These are phyloP conservation scores for Anneissia japonica DNA, from an alignment of 35 echinoderm and acorn worm genomes.

Conservation along the genomic window DNA sequence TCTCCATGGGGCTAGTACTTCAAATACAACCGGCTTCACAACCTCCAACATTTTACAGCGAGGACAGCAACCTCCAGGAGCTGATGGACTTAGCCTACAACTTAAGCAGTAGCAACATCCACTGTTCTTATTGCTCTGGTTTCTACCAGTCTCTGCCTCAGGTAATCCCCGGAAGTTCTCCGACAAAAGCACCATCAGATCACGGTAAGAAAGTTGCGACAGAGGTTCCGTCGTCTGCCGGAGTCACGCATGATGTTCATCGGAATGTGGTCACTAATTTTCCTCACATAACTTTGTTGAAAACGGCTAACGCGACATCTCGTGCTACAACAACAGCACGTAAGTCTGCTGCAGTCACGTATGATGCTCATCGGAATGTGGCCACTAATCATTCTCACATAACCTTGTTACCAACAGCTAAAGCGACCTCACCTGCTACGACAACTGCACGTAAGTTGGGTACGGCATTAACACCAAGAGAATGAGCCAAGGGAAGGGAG, in stretches of 20 bases:
- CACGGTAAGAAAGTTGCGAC: neutral
- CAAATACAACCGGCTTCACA: slow-evolving; percentile 66
- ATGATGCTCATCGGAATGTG: neutral
- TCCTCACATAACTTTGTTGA: neutral
- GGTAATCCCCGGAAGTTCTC: neutral
- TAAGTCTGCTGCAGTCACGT: neutral
- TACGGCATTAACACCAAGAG: too few relatives aligned
- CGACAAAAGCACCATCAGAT: neutral
- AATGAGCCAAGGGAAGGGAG: too few relatives aligned
- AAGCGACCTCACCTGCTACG: neutral
- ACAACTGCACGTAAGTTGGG: neutral
- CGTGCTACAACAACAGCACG: neutral
- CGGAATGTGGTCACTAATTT: neutral
- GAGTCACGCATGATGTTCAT: neutral
- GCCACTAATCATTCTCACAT: neutral
- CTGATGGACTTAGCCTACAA: slow-evolving; percentile 75
- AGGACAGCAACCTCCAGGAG: slow-evolving; percentile 69
- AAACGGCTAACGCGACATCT: neutral
- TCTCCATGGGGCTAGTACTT: slow-evolving; percentile 48
- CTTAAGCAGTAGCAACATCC: slow-evolving; percentile 69
- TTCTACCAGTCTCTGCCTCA: slow-evolving; percentile 11
- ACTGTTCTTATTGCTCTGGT: slow-evolving; percentile 67
- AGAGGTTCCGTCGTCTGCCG: neutral
- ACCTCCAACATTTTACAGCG: slow-evolving; percentile 65
- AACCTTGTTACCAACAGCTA: neutral